Evolutionary conservation across 2,113 vertebrate species (phyloP), one percentile per base, ranked within the genome.

Genomic region (Nyctibius bracteatus): DNA sequence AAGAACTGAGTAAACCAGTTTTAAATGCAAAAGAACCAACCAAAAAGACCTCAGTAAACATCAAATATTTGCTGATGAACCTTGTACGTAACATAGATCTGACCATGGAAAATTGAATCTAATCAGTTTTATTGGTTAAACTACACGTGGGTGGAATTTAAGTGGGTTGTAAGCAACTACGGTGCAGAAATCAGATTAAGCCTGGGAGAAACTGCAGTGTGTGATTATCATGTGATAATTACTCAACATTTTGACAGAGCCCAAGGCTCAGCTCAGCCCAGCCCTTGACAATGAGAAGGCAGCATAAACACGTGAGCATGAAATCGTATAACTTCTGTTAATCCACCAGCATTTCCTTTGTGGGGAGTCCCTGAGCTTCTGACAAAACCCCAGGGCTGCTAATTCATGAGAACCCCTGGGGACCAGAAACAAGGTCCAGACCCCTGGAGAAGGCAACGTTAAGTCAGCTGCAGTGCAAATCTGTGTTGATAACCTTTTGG

Each of bases 221-320:
- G 54, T 95, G 90, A 92, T 95, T 95, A 84, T 81, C 94, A 92
- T 81, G 90, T 88, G 78, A 92, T 72, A 97, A 92, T 97, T 97
- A 94, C 93, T 91, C 95, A 96, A 94, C 55, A 8, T 86, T 95
- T 95, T 96, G 93, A 96, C 95, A 94, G 86, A 94, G 86, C 88
- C 71, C 55, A 94, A 72, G 81, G 93, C 96, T 90, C n/a, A 2
- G 72, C 84, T 88, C 80, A 91, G 92, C 92, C 96, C 95, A 95
- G 79, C 90, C 92, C 95, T 96, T 92, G 86, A 81, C 83, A 80
- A 44, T 75, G 62, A 92, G 81, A 49, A 75, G 41, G 43, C 75
- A 96, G 47, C 71, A 81, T 28, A 92, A 96, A 92, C 79, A 94
- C 10, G 25, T 8, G 31, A 59, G 55, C 33, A 75, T 28, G 90